Base-by-base conservation (phyloP, 2,797 vertebrate genomes). In the Thripadectes ignobilis region DNA sequence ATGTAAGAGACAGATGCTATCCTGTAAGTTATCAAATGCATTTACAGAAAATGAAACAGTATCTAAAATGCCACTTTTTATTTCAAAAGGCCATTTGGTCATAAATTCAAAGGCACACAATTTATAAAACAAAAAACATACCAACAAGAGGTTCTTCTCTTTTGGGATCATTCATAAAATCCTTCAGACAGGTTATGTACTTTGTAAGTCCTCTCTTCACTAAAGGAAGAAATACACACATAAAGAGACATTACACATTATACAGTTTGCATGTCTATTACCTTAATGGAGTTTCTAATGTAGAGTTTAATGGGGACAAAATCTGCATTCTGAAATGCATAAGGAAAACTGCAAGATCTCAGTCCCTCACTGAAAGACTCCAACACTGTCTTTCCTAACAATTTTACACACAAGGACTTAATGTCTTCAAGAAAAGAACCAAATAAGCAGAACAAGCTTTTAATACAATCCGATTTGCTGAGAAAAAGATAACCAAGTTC, bases 111-210 rank as follows among this genome's bases (percentile, higher is more conserved):
- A 90, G n/a, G 12, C 36, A 62, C 4, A 29, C 14, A 38, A 32
- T 57, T 77, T 13, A 81, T 43, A 74, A 78, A 90, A 83, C 5
- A 94, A 79, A 73, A 72, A 79, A 0, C 92, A 32, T 96, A 97
- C 96, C 97, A 83, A 97, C 26, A 68, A 97, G 91, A 75, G 96
- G 96, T 69, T 97, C 97, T 43, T 95, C 93, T 95, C 96, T 96
- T 62, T 82, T n/a, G 29, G 96, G 95, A 94, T 97, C 96, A 41
- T 94, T 48, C 68, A 97, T 85, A 79, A 92, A 96, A 91, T 97
- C 96, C 92, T 93, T 95, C 88, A 97, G 91, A 90, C 85, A 92
- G 43, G 34, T 93, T 65, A 97, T 45, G 32, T 75, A 41, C 32
- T 67, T 89, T 43, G 45, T 36, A 27, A 92, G 63, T 43, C 62